These are phyloP conservation scores for Noctuana brunneofusca DNA, from an alignment of 2,888 invertebrate species.

Conservation along the genomic window DNA sequence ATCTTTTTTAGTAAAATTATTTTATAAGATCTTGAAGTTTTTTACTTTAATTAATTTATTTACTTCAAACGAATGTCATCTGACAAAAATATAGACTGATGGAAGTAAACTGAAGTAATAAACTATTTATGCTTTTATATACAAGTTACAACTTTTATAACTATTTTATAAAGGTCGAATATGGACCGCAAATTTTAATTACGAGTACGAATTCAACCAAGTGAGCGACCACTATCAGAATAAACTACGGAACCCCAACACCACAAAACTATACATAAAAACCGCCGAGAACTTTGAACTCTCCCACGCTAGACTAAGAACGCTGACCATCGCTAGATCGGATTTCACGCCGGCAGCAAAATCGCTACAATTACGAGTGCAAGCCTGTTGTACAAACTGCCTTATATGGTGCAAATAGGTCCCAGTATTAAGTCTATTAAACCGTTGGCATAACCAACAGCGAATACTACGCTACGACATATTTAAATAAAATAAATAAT, in stretches of 20 bases:
- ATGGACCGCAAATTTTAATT: too few relatives aligned
- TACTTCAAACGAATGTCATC: too few relatives aligned
- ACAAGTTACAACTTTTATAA: too few relatives aligned
- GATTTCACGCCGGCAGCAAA: conserved; percentile 18
- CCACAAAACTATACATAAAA: neutral
- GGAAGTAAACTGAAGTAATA: too few relatives aligned
- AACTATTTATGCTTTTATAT: too few relatives aligned
- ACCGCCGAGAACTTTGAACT: conserved; percentile 38
- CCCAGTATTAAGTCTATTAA: neutral
- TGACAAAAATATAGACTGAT: too few relatives aligned
- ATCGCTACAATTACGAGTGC: conserved; percentile 9
- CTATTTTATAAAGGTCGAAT: too few relatives aligned
- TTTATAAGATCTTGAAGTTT: too few relatives aligned
- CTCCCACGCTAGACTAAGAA: conserved; percentile 40
- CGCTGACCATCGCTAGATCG: conserved; percentile 24
- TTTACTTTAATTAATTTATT: too few relatives aligned
- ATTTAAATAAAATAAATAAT: neutral
- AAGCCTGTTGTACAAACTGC: conserved; percentile 31
- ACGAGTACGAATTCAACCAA: too few relatives aligned
- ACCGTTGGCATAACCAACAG: neutral
- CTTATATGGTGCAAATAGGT: conserved; percentile 26
- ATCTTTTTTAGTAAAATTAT: too few relatives aligned
- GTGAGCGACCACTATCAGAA: too few relatives aligned
- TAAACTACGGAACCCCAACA: neutral
- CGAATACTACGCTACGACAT: neutral